Percentiles rank a stretch among this genome's conserved stretches.
These are phyloP conservation scores for Melanotaenia trifasciata DNA, from an alignment of 2,797 vertebrate species.

Conservation along the genomic window DNA sequence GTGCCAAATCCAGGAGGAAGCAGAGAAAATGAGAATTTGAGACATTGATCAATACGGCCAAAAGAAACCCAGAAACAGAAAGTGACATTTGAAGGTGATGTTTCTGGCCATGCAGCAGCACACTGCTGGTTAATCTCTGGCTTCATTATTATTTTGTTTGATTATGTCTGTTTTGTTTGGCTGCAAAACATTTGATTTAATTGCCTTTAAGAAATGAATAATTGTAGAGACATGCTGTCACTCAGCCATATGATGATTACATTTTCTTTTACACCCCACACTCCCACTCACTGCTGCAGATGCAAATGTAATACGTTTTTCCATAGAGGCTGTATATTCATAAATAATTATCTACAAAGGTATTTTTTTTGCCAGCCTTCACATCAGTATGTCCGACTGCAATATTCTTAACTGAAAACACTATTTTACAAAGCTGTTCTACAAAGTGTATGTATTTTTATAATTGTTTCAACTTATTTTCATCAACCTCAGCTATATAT, in stretches of 20 bases:
- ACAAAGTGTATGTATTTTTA: not conserved
- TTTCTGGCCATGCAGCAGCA: slow-evolving; percentile 24
- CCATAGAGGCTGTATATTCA: not conserved
- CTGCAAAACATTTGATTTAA: slow-evolving; percentile 37
- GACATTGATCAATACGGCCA: slow-evolving; percentile 52
- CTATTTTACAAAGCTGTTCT: not conserved
- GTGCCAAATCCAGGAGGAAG: slow-evolving; percentile 44
- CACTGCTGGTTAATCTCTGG: slow-evolving; percentile 25
- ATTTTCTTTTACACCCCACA: slow-evolving; percentile 27
- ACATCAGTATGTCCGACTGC: not conserved
- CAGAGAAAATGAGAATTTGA: slow-evolving; percentile 41
- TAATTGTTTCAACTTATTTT: not conserved
- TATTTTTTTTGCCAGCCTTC: not conserved
- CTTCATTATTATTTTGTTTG: slow-evolving; percentile 49
- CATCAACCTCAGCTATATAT: slow-evolving; percentile 1
- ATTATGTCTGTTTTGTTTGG: slow-evolving; percentile 46
- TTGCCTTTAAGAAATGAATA: slow-evolving; percentile 45
- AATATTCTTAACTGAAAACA: not conserved
- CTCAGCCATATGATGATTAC: slow-evolving; percentile 60
- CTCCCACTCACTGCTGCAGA: slow-evolving; percentile 21
- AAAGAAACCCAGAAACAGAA: slow-evolving; percentile 39
- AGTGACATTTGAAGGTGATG: slow-evolving; percentile 44
- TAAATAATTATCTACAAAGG: not conserved
- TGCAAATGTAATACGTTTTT: slow-evolving; percentile 13
- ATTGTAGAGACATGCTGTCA: slow-evolving; percentile 51